These are phyloP conservation scores for Donacobius atricapilla DNA, from an alignment of 2,113 vertebrate species.

Conservation along the genomic window DNA sequence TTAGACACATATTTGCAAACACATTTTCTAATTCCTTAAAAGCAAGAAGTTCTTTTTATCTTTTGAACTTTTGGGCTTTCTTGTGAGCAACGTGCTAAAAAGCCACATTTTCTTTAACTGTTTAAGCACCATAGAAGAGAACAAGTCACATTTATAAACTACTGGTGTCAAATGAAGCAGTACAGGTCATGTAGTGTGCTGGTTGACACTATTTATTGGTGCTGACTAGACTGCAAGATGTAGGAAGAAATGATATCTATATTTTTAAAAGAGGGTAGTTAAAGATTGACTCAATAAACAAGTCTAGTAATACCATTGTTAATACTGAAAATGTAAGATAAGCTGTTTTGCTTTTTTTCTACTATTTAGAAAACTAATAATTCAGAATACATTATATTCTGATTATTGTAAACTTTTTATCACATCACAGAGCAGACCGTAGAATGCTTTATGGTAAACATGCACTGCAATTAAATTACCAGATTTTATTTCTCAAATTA, in stretches of 20 bases:
- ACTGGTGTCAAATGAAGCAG: background rate
- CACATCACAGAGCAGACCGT: background rate
- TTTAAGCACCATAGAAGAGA: background rate
- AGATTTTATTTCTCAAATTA: background rate
- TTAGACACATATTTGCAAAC: slow-evolving; percentile 39
- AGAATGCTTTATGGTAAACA: background rate
- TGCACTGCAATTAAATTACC: background rate
- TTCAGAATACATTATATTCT: background rate
- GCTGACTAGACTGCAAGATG: background rate
- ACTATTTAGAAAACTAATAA: background rate
- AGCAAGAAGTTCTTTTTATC: background rate
- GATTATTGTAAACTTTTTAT: background rate
- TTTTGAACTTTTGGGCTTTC: background rate
- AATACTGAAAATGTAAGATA: background rate
- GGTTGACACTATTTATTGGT: background rate
- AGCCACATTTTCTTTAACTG: background rate
- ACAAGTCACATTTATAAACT: background rate
- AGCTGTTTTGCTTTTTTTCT: background rate
- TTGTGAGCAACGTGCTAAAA: background rate
- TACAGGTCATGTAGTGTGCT: background rate
- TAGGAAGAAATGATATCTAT: background rate
- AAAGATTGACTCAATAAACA: background rate
- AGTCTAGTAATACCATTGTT: background rate
- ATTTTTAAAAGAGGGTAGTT: background rate
- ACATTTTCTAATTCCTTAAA: background rate